Base-by-base conservation (phyloP, 2,888 invertebrate genomes). In the Epirrita christyi region DNA sequence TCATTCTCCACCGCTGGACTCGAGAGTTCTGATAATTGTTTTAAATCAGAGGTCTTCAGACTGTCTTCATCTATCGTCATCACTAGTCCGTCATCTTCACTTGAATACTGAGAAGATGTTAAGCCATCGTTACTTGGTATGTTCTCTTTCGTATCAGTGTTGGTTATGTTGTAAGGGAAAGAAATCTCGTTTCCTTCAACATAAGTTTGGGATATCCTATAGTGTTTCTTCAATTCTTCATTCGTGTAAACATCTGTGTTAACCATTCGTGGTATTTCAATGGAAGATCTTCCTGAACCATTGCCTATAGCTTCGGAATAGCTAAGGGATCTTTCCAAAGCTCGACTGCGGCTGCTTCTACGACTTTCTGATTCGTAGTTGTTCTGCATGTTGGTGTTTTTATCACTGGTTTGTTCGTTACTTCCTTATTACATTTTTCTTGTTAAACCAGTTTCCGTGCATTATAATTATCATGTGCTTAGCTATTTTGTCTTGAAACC, bases 231-330 rank as follows among this genome's bases (percentile, higher is more conserved):
- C 0, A 89, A 61, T 62, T 92, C 90, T 65, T 91, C 91, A 46
- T 92, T 92, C 0, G 77, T 74, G 59, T 92, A 92, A 0, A 92
- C 91, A 7, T 91, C 90, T 8, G 88, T 85, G 64, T 88, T 67
- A 0, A 66, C 80, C 0, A 92, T 85, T 29, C 76, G 79, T 10
- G 89, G 88, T 61, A 91, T 89, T 74, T 90, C 90, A 34, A 90
- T 86, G 0, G 89, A 90, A 0, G 87, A 85, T 67, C 85, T 72
- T 0, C 78, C 74, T 0, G 91, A 87, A 0, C 70, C 72, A 32
- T 80, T 86, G 1, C 88, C 88, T 1, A 92, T 91, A 0, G 92
- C 92, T 75, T 87, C 92, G 0, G 90, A 90, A 49, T 92, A 92
- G 65, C 92, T 92, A 0, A 83, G 61, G 0, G 92, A 92, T 65